Base-by-base conservation (phyloP, 30 jellyfish, hydroid and myxozoan genomes). In the Hydractinia symbiolongicarpus region DNA sequence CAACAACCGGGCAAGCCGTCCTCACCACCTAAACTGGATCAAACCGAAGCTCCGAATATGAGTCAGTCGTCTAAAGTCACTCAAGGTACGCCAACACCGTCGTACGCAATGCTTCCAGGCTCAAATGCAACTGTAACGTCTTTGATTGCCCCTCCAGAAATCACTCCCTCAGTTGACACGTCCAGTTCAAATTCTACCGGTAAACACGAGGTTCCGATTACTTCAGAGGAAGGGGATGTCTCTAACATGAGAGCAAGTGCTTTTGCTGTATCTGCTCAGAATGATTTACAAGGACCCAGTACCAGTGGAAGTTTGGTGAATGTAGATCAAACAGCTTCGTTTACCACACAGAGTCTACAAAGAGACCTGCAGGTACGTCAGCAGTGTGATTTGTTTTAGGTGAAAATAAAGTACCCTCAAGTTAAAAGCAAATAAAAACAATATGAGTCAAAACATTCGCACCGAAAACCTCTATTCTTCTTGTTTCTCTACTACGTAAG, bases 101-200 rank as follows among this genome's bases (percentile, higher is more conserved):
- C 96, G 14, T 89, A 89, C 81, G 96, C 96, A 9, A 85, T 89
- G 17, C 56, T 89, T 53, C 96, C 96, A 8, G 87, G 90, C 49
- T 68, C 88, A 9, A 5, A 50, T 77, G 52, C 86, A 5, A 54
- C 78, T 5, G 83, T 50, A 7, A 57, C 86, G 55, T 77, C 66
- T 44, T 86, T 94, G 9, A 56, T 82, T 60, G 77, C 61, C 66
- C 67, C 81, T 30, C 44, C 44, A 30, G 44, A 30, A 30, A 30
- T 30, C 44, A 30, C 44, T 30, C 44, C 44, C 44, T 30, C 44
- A 2, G 44, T 30, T 30, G 44, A 30, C 44, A 30, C 44, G 2
- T 30, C 44, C 44, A 30, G 44, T 30, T 30, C 44, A 1, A 30
- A 30, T 30, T 30, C 44, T 30, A 30, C 44, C 44, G 44, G 44